Evolutionary conservation across 2,888 invertebrate species (phyloP).

Genomic region (Cerastis leucographa): DNA sequence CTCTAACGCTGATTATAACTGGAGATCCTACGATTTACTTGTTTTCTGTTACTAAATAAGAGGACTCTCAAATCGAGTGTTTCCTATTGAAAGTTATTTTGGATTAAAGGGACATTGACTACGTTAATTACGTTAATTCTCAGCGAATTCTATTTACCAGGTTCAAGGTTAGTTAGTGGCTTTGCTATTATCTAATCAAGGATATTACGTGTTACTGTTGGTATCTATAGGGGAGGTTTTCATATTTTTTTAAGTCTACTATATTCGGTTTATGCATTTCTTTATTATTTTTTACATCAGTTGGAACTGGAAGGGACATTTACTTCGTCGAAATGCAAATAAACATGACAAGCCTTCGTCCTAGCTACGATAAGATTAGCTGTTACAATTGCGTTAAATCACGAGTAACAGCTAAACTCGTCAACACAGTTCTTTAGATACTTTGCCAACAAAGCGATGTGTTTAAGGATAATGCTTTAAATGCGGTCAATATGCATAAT

Average conservation of each 20-base stretch:
- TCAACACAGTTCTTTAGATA: constrained; percentile 75
- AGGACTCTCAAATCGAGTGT: constrained; percentile 54
- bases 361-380: constrained; percentile 83
- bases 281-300: constrained; percentile 32
- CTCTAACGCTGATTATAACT: constrained; percentile 65
- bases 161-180: constrained; percentile 70
- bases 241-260: constrained; percentile 31
- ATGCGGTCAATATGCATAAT: constrained; percentile 86
- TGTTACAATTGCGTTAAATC: constrained; percentile 72
- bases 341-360: constrained; percentile 85
- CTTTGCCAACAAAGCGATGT: constrained; percentile 88
- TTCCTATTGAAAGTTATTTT: constrained; percentile 67
- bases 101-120: constrained; percentile 48
- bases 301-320: constrained; percentile 54
- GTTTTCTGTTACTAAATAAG: constrained; percentile 56
- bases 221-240: constrained; percentile 35
- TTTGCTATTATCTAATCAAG: constrained; percentile 65
- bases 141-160: constrained; percentile 61
- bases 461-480: constrained; percentile 84
- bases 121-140: constrained; percentile 58
- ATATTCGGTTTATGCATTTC: constrained; percentile 58
- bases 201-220: constrained; percentile 53
- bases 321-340: constrained; percentile 79
- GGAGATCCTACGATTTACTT: constrained; percentile 59
- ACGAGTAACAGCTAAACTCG: constrained; percentile 84